Base-by-base conservation (phyloP, 2,113 vertebrate species). In the Labeo rohita region DNA sequence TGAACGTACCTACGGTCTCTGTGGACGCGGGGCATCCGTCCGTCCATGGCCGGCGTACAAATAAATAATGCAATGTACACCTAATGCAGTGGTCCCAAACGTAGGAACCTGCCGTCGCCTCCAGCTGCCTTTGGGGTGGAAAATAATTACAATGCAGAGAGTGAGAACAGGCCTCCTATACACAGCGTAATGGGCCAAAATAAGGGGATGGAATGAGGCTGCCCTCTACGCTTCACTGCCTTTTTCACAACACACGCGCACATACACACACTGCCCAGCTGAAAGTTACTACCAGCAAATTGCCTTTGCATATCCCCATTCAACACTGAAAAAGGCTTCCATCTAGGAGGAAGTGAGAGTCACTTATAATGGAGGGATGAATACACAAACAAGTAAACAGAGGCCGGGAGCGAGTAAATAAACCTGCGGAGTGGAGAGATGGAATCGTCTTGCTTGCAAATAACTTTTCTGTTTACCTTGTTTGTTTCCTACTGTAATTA, bases 11-110 rank as follows among this genome's bases (percentile, higher is more conserved):
- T 72, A 90, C 18, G 12, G 90, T 94, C 93, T 94, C 94, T 0
- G 81, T 23, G 89, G 93, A 91, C 91, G 92, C 84, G 90, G 92
- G 92, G 93, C 94, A 94, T 94, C 91, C 88, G 92, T 94, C 91
- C 93, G 84, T 91, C 88, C 86, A 50, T 91, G 90, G 91, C 92
- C 91, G 8, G 87, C 76, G 66, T 91, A 89, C 93, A 94, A 94
- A 95, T 95, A 95, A 95, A 95, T 95, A 95, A 95, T 95, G 94
- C 94, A 95, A 93, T 92, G 93, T 92, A 92, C 93, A 86, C 93
- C 93, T 94, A 95, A 94, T 94, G 95, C 93, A 94, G 91, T 93
- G 92, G 93, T 92, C 91, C 93, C 94, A 92, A 90, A 94, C 88
- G 90, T 93, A 88, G 82, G 91, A 92, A 92, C 90, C 91, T 94